Percentiles rank a stretch among this genome's conserved stretches.
phyloP scores from a whole-genome alignment of 2,113 vertebrate genomes.

The Rafetus swinhoei region DNA sequence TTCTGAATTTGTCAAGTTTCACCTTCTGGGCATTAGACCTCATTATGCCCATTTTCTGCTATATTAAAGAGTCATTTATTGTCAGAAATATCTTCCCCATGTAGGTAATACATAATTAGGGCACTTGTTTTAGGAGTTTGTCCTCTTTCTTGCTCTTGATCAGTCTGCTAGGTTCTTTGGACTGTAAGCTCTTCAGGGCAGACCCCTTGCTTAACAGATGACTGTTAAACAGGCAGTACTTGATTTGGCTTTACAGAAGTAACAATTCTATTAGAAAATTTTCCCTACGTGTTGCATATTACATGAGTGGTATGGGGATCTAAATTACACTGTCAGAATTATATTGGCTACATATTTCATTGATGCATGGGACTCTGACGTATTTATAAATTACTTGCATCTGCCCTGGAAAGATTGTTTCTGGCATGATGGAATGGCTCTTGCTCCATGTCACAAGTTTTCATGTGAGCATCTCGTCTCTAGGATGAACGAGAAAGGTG shows the following conservation, averaged over 20 bases:
- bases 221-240: constrained; percentile 45
- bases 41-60: rapidly evolving
- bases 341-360: background rate
- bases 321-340: constrained; percentile 26
- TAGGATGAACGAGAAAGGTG: background rate
- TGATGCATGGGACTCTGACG: background rate
- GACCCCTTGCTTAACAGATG: background rate
- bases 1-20: background rate
- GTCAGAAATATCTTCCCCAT: background rate
- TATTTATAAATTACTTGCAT: background rate
- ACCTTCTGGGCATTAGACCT: background rate
- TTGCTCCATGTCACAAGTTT: background rate
- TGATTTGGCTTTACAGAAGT: constrained; percentile 4
- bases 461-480: background rate
- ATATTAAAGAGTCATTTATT: background rate
- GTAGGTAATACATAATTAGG: background rate
- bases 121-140: background rate
- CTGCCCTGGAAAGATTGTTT: background rate
- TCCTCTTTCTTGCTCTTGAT: background rate
- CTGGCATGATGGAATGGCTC: background rate
- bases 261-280: background rate
- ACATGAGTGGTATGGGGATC: background rate
- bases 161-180: background rate
- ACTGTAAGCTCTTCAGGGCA: background rate
- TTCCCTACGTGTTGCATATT: constrained; percentile 12